Conservation (phyloP, 2,113 vertebrate species). For the Paratilapia polleni region DNA sequence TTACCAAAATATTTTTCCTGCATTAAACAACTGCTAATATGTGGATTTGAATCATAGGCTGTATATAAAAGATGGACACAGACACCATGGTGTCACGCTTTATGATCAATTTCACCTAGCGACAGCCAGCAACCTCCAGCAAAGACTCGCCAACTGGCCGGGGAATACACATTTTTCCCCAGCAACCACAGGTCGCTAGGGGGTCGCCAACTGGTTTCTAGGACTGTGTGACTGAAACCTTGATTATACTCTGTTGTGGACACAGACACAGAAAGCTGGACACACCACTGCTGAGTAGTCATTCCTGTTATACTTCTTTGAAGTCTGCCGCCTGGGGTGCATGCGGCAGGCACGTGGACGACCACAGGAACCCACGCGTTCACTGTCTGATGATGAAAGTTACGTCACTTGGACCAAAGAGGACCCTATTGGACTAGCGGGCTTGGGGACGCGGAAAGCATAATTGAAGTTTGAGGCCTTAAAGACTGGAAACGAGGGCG, state of each 20-base stretch:
- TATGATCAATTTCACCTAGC: background rate
- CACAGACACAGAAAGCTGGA: no score
- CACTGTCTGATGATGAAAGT: background rate
- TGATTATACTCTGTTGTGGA: no score
- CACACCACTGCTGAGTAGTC: no score
- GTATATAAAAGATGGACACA: background rate
- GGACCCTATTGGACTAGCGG: background rate
- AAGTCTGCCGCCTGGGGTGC: no score
- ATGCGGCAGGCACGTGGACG: background rate
- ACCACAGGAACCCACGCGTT: background rate
- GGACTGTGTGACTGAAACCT: no score
- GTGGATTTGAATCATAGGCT: background rate
- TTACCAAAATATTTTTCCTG: background rate
- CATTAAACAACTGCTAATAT: background rate
- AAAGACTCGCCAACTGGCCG: background rate
- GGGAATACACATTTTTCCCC: background rate
- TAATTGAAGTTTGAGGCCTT: background rate
- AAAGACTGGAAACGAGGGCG: background rate
- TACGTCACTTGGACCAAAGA: background rate
- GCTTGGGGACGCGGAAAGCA: background rate
- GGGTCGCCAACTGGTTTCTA: no score
- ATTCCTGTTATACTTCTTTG: no score
- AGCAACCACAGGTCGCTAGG: background rate
- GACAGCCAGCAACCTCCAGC: background rate
- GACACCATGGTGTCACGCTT: background rate